phyloP scores from a whole-genome alignment of 2,888 invertebrate genomes.

The Ischnus inquisitorius region DNA sequence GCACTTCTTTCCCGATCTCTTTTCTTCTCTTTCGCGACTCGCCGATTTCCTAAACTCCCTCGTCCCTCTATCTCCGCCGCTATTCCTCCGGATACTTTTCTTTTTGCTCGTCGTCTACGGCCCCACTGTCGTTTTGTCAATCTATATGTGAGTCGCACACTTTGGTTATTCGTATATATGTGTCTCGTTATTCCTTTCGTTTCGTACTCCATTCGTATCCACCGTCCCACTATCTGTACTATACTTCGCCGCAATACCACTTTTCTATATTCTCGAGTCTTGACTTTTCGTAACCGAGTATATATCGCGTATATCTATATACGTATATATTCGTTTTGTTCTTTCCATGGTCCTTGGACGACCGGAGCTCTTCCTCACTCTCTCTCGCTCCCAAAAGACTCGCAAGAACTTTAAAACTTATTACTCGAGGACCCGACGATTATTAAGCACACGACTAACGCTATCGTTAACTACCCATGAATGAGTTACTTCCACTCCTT shows the following conservation, averaged over 20 bases:
- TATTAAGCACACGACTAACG: slow-evolving; percentile 77
- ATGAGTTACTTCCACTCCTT: slow-evolving; percentile 80
- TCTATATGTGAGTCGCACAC: not conserved
- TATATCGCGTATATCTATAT: slow-evolving; percentile 31
- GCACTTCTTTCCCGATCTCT: slow-evolving; percentile 31
- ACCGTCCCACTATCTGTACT: not conserved
- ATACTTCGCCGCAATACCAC: slow-evolving; percentile 34
- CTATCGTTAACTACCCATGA: slow-evolving; percentile 84
- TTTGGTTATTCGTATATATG: slow-evolving; percentile 9
- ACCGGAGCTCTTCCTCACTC: slow-evolving; percentile 19
- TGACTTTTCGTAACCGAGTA: slow-evolving; percentile 7
- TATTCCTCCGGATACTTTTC: not conserved
- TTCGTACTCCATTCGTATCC: slow-evolving; percentile 12
- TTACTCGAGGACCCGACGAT: slow-evolving; percentile 76
- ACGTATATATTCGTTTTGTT: slow-evolving; percentile 66
- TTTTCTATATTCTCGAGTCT: slow-evolving; percentile 24
- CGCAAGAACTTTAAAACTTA: slow-evolving; percentile 80
- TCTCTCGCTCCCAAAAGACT: slow-evolving; percentile 57
- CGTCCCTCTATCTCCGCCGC: not conserved
- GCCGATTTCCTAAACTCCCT: slow-evolving; percentile 42
- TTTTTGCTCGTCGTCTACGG: slow-evolving; percentile 33
- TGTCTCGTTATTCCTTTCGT: slow-evolving; percentile 17
- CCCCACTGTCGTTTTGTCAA: not conserved
- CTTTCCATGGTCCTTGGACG: slow-evolving; percentile 59
- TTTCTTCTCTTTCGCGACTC: slow-evolving; percentile 26